Evolutionary conservation across 2,797 vertebrate species (phyloP), one percentile per base, ranked within the genome.

Genomic region (Anniella stebbinsi): DNA sequence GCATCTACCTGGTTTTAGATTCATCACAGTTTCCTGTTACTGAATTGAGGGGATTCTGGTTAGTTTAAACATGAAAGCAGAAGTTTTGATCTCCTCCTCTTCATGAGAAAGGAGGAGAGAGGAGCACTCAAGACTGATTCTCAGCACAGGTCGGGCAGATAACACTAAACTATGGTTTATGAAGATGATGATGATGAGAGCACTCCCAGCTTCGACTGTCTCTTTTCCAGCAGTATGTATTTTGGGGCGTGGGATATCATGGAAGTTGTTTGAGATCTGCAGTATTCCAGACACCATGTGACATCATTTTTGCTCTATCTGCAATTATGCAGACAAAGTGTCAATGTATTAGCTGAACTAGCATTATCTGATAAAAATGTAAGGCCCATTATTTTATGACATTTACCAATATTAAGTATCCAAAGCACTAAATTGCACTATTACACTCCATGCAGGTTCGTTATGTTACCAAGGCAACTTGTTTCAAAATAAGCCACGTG

Each of bases 51-150:
- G 38, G 48, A 87, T 57, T 77, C 10, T 33, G 45, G 38, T 76
- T 66, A 76, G 73, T 87, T 87, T 87, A 76, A 87, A n/a, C 77
- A 1, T 63, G 57, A 48, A 21, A 77, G 38, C 18, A 85, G 51
- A 54, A n/a, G n/a, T 77, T 87, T 87, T 75, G 33, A 87, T 63
- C 12, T 66, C 18, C 38, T 87, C 72, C 38, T 28, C 23, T 60
- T 8, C n/a, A 21, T 36, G 54, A 25, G n/a, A 80, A 36, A 28
- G 11, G 41, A 51, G 12, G 36, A 36, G 48, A 60, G 5, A 12
- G 41, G 57, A 28, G 21, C 5, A 36, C 21, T 57, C 23, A 63
- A 23, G 60, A 30, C 11, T n/a, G 17, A 76, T 33, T 33, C 11
- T 45, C 18, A 25, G 33, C 63, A 54, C 23, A 21, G 11, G 18